phyloP scores from a whole-genome alignment of 2,888 invertebrate species.

The Ectemnius lituratus region DNA sequence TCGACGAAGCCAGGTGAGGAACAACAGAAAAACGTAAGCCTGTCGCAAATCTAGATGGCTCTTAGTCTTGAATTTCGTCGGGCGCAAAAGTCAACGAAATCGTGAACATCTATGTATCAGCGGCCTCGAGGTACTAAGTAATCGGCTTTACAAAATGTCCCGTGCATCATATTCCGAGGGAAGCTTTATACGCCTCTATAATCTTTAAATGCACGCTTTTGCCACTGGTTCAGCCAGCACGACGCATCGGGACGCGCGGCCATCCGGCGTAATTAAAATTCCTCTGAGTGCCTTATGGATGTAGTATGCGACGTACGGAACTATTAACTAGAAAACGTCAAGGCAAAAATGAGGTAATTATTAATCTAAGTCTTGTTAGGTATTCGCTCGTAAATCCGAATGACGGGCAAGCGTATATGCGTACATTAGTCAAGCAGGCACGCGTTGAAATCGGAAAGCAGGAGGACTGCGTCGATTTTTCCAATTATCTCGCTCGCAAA shows the following conservation, averaged over 20 bases:
- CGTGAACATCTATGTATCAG: background rate
- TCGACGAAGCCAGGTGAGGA: no score
- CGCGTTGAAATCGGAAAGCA: no score
- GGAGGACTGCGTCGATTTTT: no score
- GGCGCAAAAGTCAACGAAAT: slow-evolving; percentile 7
- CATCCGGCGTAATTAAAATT: slow-evolving; percentile 44
- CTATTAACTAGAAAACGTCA: background rate
- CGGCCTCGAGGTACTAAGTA: slow-evolving; percentile 39
- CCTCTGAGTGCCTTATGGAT: slow-evolving; percentile 17
- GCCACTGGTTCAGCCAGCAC: background rate
- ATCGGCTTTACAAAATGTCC: slow-evolving; percentile 49
- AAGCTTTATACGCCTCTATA: slow-evolving; percentile 42
- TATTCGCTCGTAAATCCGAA: no score
- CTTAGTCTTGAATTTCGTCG: no score
- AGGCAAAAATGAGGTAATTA: no score
- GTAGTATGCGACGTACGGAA: background rate
- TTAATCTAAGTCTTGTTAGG: no score
- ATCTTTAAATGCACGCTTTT: slow-evolving; percentile 38
- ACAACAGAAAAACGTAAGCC: no score
- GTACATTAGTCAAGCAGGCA: no score
- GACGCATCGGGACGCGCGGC: background rate
- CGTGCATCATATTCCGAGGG: slow-evolving; percentile 4
- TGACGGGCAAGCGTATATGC: no score
- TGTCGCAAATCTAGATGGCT: no score
- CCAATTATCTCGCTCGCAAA: no score